Evolutionary conservation across 1,140 invertebrate species (phyloP).

Genomic region (Hypsibius dujardini): DNA sequence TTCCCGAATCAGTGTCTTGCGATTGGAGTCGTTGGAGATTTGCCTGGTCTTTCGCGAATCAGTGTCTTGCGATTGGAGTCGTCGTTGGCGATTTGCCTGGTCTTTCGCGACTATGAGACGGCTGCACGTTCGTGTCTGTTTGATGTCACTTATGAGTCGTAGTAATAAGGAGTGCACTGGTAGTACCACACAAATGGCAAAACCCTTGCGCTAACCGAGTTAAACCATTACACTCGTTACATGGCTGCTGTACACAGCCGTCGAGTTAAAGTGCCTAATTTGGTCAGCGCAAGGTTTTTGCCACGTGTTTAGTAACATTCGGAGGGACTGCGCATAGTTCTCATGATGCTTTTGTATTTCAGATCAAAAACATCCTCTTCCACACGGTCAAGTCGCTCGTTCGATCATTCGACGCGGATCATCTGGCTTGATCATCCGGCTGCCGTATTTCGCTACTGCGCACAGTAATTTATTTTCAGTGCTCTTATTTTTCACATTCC

Average conservation of each 20-base stretch:
- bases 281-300: background rate
- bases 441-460: no score
- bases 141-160: no score
- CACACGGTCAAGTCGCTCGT: conserved; percentile 62
- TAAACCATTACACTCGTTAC: background rate
- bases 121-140: no score
- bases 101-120: no score
- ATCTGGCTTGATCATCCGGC: no score
- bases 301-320: conserved; percentile 12
- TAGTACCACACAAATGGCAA: no score
- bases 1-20: conserved; percentile 11
- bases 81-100: no score
- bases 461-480: no score
- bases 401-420: no score
- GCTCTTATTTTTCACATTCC: no score
- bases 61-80: background rate
- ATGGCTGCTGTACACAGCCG: background rate
- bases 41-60: conserved; percentile 2
- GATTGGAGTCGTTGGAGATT: conserved; percentile 12
- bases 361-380: conserved; percentile 85
- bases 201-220: no score
- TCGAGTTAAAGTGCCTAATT: background rate
- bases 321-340: background rate
- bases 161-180: no score
- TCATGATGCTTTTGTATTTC: conserved; percentile 22